Base-by-base conservation (phyloP, 2,113 vertebrate genomes). In the Prunella fulvescens region DNA sequence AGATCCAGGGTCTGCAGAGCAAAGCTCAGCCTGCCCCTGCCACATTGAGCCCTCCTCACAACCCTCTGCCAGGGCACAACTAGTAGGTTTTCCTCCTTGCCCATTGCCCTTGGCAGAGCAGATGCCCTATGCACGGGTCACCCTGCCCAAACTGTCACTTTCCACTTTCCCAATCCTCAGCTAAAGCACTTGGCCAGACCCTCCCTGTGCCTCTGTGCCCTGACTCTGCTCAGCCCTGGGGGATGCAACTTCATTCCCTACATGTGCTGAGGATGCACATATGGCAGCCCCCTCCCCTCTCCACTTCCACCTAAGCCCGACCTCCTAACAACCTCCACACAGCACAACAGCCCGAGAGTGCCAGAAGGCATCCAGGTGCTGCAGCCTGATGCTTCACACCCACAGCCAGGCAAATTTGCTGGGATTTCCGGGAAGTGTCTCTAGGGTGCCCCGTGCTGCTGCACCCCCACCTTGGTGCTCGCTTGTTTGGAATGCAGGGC, bases 371-470 rank as follows among this genome's bases (percentile, higher is more conserved):
- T 84, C 95, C 92, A 94, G 97, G 91, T 91, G 90, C 90, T 90
- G 89, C 85, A 88, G 74, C 81, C 93, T 81, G 57, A 93, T 95
- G 92, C 84, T 65, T 95, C 96, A 65, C 94, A 85, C 95, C 92
- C 90, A 8, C 92, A 87, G 91, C 91, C 90, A 97, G 88, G 88
- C 72, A 96, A 95, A 96, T 95, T 94, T 92, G 95, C 93, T 93
- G 94, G 96, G 95, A 95, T 97, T 97, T 97, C 95, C 96, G 92
- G 94, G 91, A 94, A 96, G 93, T 97, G 98, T 99, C 98, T 99
- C 98, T 97, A 98, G 98, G 98, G 98, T 99, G 98, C 98, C 98
- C 98, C 97, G 93, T 96, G 98, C 98, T 98, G 98, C 98, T 98
- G 98, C 98, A 98, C 98, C 98, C 98, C 95, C 98, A 82, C 87